Percentiles rank a stretch among this genome's conserved stretches.
Conservation (phyloP, 2,113 vertebrate species). For the Catharus minimus region DNA sequence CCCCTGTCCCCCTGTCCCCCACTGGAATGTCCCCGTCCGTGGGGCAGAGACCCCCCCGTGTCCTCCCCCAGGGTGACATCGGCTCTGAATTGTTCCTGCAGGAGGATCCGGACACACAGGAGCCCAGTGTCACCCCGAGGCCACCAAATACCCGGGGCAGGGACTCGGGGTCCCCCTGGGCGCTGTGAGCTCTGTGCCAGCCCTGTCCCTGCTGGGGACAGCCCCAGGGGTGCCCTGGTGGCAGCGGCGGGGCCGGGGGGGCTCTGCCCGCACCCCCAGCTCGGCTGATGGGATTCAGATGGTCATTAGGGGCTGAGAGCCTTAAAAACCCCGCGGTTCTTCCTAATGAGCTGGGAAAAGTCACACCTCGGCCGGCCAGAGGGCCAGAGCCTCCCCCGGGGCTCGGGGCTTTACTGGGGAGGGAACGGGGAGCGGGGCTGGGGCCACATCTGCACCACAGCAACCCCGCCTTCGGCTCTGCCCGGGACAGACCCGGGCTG, state of each 20-base stretch:
- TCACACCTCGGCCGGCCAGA: slow-evolving; percentile 56
- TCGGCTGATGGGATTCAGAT: slow-evolving; percentile 62
- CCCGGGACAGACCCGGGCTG: not conserved
- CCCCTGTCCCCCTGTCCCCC: not conserved
- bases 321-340: slow-evolving; percentile 4
- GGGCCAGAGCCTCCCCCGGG: not conserved
- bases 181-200: not conserved
- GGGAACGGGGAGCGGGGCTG: slow-evolving; percentile 11
- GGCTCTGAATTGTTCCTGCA: not conserved
- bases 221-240: not conserved
- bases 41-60: too few relatives aligned
- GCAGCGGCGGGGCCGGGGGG: not conserved
- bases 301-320: slow-evolving; percentile 56
- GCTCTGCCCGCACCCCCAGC: not conserved
- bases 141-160: not conserved
- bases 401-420: slow-evolving; percentile 28
- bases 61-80: not conserved
- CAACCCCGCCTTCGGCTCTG: not conserved
- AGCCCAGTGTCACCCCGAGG: not conserved
- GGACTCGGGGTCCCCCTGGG: accelerated
- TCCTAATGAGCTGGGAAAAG: slow-evolving; percentile 74
- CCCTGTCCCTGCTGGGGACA: not conserved
- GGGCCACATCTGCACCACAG: slow-evolving; percentile 2
- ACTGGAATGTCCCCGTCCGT: accelerated
- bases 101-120: not conserved